phyloP scores from a whole-genome alignment of 2,113 vertebrate species.

The Rhynchopsitta pachyrhyncha region DNA sequence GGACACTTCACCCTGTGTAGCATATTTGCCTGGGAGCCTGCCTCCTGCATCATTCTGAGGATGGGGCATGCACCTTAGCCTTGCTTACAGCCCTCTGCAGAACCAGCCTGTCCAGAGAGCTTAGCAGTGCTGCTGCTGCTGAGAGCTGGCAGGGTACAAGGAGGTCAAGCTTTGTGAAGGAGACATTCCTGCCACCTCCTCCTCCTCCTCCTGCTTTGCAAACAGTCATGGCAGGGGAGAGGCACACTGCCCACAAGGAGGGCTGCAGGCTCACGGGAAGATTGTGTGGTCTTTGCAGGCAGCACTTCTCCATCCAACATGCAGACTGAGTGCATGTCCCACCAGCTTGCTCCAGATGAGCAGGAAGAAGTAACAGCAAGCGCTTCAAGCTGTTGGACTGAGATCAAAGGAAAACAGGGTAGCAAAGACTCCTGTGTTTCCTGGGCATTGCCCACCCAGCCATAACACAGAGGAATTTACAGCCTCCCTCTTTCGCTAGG shows the following conservation, averaged over 20 bases:
- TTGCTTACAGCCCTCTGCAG: background rate
- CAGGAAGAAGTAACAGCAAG: background rate
- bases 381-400: constrained; percentile 4
- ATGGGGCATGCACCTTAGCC: accelerated
- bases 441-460: background rate
- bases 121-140: background rate
- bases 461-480: background rate
- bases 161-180: background rate
- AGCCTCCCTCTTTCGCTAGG: background rate
- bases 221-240: background rate
- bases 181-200: background rate
- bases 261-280: background rate
- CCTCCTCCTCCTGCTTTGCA: background rate
- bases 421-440: background rate
- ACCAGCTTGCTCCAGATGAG: background rate
- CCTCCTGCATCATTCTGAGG: background rate
- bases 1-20: background rate
- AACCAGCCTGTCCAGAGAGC: background rate
- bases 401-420: background rate
- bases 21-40: background rate
- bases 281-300: background rate
- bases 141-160: background rate
- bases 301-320: background rate
- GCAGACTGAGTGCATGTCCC: background rate
- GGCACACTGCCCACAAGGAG: background rate